Base-by-base conservation (phyloP, 1,140 invertebrate species). In the Drosophila yakuba region DNA sequence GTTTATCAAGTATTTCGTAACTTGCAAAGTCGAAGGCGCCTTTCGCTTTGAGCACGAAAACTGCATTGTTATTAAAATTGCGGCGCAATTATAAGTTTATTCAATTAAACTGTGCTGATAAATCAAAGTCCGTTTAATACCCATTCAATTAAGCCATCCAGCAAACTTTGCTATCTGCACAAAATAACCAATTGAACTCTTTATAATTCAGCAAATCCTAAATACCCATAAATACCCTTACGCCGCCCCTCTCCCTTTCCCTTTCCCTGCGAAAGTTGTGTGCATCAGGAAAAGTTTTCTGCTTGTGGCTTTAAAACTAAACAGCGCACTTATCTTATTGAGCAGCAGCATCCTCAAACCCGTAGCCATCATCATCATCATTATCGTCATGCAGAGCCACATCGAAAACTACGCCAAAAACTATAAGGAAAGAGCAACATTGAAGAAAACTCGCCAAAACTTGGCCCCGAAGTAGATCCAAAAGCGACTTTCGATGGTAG, bases 311-410 rank as follows among this genome's bases (percentile, higher is more conserved):
- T 82, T 82, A 82, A 85, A 88, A 82, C 82, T 85, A 78, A 85
- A 85, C 83, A 85, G 83, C 78, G 83, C 83, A 85, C 82, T 88
- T 85, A 85, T 88, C 83, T 75, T 82, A 85, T 85, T 78, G 82
- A 86, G 63, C 78, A 81, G 78, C 52, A 66, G 58, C 43, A 72
- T 57, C 77, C 59, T 62, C 63, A 54, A 54, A 41, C 39, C 68
- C 36, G 60, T 73, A 41, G 25, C 41, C 61, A 68, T 68, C 61
- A 66, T 66, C 64, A 64, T 74, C 72, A 75, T 75, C 61, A 55
- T 64, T 36, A 57, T 58, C 60, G 56, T 74, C 71, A 47, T 35
- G 17, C 58, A 48, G 15, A 50, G 41, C 23, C 36, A 75, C 52
- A 75, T 75, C 72, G 73, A 73, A 64, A 76, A 76, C 66, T 82